Evolutionary conservation across 2,888 invertebrate species (phyloP), one percentile per base, ranked within the genome.

Genomic region (Philhelius pedissequus): DNA sequence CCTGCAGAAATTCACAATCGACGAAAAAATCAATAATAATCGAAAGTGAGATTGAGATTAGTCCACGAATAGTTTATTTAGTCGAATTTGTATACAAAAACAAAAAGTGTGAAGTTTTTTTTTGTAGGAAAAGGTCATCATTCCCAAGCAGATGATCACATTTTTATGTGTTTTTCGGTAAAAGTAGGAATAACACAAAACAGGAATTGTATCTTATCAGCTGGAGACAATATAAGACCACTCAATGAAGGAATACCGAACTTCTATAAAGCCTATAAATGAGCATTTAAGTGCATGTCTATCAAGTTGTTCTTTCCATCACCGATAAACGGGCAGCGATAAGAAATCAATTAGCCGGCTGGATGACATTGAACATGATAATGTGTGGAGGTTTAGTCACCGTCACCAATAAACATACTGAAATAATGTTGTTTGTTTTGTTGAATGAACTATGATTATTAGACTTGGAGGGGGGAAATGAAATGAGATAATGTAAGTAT

Each of bases 291-390:
- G 75, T 56, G 25, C 22, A 48, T 15, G 64, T 58, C 25, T 58
- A 38, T 38, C 22, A 58, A 58, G 58, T 58, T 58, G 13, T 52
- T 27, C 38, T 60, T 62, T 60, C 50, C 20, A 56, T 32, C 54
- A 32, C 5, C 54, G 62, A 60, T 60, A 54, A 45, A 43, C 32
- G 20, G 11, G 9, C 4, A 43, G n/a, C 25, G 73, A 79, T 79
- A 79, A 66, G 74, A 68, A 73, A 54, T 50, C 73, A 73, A 79
- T 79, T 79, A 79, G 68, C 52, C 73, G 60, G 52, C 66, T 73
- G 73, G 13, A 60, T 74, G 79, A 79, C 73, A 79, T 79, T 79
- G 73, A 79, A 68, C 58, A 38, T 25, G 25, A 20, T n/a, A 50
- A 30, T 38, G 6, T 13, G 30, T 27, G 35, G 35, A 8, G 2